These are phyloP conservation scores for Lanius collurio DNA, from an alignment of 2,113 vertebrate genomes.

Conservation along the genomic window DNA sequence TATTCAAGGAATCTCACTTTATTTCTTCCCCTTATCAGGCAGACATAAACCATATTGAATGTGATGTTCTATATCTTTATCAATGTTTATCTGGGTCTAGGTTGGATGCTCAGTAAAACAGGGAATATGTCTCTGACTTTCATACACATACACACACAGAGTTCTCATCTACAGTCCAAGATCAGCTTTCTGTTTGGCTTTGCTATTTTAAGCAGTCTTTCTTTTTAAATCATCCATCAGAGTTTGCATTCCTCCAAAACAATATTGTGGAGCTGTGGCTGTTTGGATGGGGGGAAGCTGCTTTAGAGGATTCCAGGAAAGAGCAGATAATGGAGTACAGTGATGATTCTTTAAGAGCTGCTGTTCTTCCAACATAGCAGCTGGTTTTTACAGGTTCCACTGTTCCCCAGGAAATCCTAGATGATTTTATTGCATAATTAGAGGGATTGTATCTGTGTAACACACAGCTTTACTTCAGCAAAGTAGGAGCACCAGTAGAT, in stretches of 20 bases:
- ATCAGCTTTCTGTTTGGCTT: background rate
- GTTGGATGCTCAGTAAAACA: background rate
- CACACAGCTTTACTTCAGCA: background rate
- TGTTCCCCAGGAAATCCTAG: background rate
- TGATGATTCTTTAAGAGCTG: background rate
- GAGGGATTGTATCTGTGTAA: background rate
- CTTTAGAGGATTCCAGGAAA: background rate
- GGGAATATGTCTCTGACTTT: background rate
- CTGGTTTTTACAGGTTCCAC: background rate
- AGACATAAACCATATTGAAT: background rate
- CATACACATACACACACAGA: background rate
- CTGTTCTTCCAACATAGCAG: background rate
- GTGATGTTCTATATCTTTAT: background rate
- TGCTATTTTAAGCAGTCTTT: conserved; percentile 14
- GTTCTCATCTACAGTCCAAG: background rate
- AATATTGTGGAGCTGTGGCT: background rate
- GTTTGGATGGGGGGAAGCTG: background rate
- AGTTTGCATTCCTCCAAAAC: background rate
- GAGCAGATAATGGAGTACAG: background rate
- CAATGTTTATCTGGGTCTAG: background rate
- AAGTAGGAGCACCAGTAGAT: background rate
- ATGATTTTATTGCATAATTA: background rate
- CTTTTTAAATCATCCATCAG: background rate
- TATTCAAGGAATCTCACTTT: conserved; percentile 24
- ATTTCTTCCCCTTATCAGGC: conserved; percentile 30